These are phyloP conservation scores for Anguilla marmorata DNA, from an alignment of 2,797 vertebrate genomes.

Conservation along the genomic window DNA sequence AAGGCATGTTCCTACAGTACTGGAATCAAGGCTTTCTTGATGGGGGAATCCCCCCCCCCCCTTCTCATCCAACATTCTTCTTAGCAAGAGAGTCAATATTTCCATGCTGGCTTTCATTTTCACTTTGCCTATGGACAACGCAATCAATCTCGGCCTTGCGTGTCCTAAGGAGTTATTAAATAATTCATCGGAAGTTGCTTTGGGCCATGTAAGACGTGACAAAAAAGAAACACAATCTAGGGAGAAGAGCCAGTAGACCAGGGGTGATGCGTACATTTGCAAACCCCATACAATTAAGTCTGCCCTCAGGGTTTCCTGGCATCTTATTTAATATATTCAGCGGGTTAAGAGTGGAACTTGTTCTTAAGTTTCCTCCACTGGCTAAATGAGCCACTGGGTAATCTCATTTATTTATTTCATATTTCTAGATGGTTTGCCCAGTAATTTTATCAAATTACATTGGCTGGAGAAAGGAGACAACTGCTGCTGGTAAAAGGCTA, in stretches of 20 bases:
- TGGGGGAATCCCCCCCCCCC: constrained; percentile 34
- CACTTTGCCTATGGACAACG: constrained; percentile 49
- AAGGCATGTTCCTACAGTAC: constrained; percentile 35
- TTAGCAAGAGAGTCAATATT: constrained; percentile 44
- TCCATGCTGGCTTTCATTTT: constrained; percentile 43
- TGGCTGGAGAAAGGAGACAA: not conserved
- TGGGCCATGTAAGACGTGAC: constrained; percentile 59
- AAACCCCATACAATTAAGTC: constrained; percentile 39
- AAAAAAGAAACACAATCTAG: constrained; percentile 51
- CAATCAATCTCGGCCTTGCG: constrained; percentile 54
- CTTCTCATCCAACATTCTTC: constrained; percentile 26
- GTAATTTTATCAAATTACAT: not conserved
- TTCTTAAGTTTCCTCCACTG: constrained; percentile 12
- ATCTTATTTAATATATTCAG: constrained; percentile 7
- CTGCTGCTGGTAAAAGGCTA: not conserved
- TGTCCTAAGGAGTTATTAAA: constrained; percentile 55
- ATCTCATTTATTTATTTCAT: not conserved
- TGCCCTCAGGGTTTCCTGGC: constrained; percentile 21
- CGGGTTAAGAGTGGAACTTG: constrained; percentile 22
- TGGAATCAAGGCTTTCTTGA: constrained; percentile 40
- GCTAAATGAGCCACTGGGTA: constrained; percentile 2
- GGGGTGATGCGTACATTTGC: constrained; percentile 39
- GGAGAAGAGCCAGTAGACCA: not conserved
- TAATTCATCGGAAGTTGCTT: constrained; percentile 64
- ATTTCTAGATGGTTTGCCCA: not conserved